A percentile compares a stretch with the other conserved stretches of the same genome.
Conservation (phyloP, 2,113 vertebrate genomes). For the Balaeniceps rex region DNA sequence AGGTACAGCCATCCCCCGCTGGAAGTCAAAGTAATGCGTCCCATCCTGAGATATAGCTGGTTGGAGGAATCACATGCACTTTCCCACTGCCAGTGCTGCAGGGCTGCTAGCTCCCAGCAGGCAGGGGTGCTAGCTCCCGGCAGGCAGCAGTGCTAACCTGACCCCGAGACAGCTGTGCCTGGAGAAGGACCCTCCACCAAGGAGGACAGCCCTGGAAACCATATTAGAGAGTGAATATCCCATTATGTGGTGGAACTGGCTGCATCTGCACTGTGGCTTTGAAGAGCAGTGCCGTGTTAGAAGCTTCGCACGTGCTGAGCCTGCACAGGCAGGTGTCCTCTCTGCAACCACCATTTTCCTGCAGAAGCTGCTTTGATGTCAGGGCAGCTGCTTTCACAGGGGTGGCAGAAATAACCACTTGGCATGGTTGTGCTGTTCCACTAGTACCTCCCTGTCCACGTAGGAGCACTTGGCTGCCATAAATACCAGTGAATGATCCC, state of each 20-base stretch:
- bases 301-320: not conserved
- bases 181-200: not conserved
- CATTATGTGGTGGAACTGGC: not conserved
- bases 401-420: not conserved
- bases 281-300: not conserved
- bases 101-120: not conserved
- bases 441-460: not conserved
- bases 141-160: not conserved
- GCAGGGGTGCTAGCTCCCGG: not conserved
- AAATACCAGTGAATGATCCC: not conserved
- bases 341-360: not conserved
- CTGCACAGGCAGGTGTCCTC: not conserved
- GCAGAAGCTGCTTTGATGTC: not conserved
- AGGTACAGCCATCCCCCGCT: not conserved
- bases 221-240: not conserved
- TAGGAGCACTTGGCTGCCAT: not conserved
- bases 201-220: not conserved
- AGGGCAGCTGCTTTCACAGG: not conserved
- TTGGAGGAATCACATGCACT: not conserved
- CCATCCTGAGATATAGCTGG: not conserved
- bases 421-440: not conserved
- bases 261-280: not conserved
- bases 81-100: not conserved
- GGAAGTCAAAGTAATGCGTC: not conserved
- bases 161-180: not conserved